Conservation (phyloP, 2,888 invertebrate genomes). For the Mesopsocus fuscifrons region DNA sequence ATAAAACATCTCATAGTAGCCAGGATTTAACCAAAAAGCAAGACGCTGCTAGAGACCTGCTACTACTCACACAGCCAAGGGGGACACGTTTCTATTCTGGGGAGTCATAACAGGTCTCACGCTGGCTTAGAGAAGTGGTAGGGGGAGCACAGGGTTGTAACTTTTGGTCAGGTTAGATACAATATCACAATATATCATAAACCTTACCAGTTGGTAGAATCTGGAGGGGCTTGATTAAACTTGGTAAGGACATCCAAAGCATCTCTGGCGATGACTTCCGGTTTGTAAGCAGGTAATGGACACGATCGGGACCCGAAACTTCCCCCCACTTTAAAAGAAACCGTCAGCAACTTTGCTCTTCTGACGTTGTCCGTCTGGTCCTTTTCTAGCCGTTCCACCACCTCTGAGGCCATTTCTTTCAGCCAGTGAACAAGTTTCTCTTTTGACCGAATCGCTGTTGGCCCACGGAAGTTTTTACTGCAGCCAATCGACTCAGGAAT, state of each 20-base stretch:
- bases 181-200: no score
- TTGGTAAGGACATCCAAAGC: constrained; percentile 48
- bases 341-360: constrained; percentile 56
- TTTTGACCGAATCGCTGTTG: constrained; percentile 43
- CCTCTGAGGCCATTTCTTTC: constrained; percentile 57
- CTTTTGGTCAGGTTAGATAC: no score
- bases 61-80: no score
- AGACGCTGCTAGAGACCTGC: no score
- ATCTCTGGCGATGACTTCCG: constrained; percentile 41
- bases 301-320: constrained; percentile 41
- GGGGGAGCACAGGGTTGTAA: no score
- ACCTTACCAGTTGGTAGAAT: constrained; percentile 18
- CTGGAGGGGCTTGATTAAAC: constrained; percentile 25
- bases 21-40: no score
- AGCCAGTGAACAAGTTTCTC: constrained; percentile 63
- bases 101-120: no score
- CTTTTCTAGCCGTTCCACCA: constrained; percentile 61
- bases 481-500: constrained; percentile 89
- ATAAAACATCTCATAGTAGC: no score
- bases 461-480: constrained; percentile 83
- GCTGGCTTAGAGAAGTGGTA: no score
- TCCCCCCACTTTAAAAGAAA: constrained; percentile 43
- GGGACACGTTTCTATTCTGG: no score
- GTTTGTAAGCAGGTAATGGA: constrained; percentile 39
- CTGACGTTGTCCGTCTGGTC: constrained; percentile 64